These are phyloP conservation scores for Actenoides lindsayi DNA, from an alignment of 2,113 vertebrate genomes.

Conservation along the genomic window DNA sequence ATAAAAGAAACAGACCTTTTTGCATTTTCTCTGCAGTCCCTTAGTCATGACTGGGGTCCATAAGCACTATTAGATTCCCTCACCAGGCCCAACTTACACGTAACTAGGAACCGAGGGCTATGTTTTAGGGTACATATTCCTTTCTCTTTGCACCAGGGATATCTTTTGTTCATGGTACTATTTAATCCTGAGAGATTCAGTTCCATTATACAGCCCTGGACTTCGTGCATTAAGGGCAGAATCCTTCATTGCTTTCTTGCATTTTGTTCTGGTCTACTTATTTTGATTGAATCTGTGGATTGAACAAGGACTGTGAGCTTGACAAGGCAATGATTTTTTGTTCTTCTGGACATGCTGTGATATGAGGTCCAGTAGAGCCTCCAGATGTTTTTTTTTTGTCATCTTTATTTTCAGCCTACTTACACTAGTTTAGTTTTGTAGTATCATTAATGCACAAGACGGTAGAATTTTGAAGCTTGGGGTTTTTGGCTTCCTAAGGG, in stretches of 20 bases:
- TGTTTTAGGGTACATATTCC: not conserved
- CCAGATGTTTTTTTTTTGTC: too few relatives aligned
- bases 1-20: not conserved
- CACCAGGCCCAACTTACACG: not conserved
- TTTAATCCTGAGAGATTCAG: not conserved
- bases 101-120: not conserved
- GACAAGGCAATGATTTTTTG: not conserved
- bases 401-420: not conserved
- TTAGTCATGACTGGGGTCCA: not conserved
- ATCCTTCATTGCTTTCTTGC: not conserved
- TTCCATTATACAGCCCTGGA: not conserved
- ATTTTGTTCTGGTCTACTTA: not conserved
- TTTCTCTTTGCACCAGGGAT: not conserved
- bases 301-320: not conserved
- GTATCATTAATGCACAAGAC: not conserved
- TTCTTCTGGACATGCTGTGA: not conserved
- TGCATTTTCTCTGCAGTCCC: not conserved
- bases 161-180: not conserved
- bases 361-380: not conserved
- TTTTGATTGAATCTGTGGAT: not conserved
- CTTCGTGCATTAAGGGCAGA: not conserved
- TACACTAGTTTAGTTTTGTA: not conserved
- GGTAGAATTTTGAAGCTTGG: not conserved
- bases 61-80: too few relatives aligned
- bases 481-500: not conserved